Conservation (phyloP, 2,113 vertebrate species). For the Mellivora capensis region DNA sequence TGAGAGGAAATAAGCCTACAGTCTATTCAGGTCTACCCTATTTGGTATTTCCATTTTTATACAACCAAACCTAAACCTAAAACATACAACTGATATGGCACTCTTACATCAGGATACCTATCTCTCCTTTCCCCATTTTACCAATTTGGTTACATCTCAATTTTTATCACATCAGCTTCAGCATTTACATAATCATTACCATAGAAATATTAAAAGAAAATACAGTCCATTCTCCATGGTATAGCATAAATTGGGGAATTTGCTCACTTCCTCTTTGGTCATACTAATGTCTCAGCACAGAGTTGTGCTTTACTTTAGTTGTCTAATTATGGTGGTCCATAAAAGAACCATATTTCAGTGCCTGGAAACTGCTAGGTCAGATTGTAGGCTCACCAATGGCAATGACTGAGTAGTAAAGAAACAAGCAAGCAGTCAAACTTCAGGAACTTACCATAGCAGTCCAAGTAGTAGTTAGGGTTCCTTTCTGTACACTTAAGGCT, state of each 20-base stretch:
- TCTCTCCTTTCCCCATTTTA: neutral
- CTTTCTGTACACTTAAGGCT: neutral
- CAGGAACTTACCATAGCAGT: neutral
- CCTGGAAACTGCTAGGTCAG: neutral
- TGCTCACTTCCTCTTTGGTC: neutral
- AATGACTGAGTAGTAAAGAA: neutral
- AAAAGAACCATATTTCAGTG: neutral
- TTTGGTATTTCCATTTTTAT: neutral
- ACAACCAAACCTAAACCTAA: neutral
- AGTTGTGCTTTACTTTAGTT: neutral
- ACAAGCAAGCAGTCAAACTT: neutral
- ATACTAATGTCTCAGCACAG: neutral
- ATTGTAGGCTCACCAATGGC: neutral
- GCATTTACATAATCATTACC: neutral
- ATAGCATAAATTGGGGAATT: neutral
- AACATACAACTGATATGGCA: neutral
- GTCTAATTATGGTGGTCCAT: neutral
- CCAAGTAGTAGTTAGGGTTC: neutral
- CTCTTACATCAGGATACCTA: neutral
- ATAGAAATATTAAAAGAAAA: neutral
- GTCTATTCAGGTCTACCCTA: neutral
- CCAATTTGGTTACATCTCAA: neutral
- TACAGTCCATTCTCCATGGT: neutral
- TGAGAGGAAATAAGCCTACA: neutral
- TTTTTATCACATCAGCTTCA: neutral